Percentiles rank a stretch among this genome's conserved stretches.
phyloP scores from a whole-genome alignment of 37 sponge, comb jelly and placozoan species.

The Trichoplax adhaerens region DNA sequence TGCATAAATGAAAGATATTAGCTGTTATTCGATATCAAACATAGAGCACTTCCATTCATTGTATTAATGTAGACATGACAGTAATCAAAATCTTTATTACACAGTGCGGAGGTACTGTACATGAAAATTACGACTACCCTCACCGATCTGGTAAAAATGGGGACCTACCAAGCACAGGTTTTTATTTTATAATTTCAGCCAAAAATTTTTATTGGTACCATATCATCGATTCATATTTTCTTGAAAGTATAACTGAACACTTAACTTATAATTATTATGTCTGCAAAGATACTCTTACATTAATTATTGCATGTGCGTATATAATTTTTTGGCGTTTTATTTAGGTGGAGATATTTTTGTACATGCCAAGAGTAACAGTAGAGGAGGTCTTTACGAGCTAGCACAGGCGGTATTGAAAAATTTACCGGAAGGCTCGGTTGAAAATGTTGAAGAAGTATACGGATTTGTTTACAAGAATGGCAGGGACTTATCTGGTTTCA shows the following conservation, averaged over 20 bases:
- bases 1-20: too few species aligned
- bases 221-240: too few species aligned
- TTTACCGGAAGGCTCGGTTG: constrained; percentile 19
- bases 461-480: constrained; percentile 29
- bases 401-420: constrained; percentile 9
- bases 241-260: too few species aligned
- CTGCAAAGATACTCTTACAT: too few species aligned
- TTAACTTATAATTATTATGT: too few species aligned
- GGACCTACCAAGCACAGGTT: constrained; percentile 26
- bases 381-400: constrained; percentile 27
- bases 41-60: too few species aligned
- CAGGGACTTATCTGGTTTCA: constrained; percentile 33
- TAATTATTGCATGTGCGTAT: background rate
- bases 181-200: too few species aligned
- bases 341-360: constrained; percentile 42
- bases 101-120: background rate
- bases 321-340: background rate
- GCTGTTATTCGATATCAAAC: too few species aligned
- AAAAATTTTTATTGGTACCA: too few species aligned
- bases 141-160: constrained; percentile 25
- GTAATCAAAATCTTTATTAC: too few species aligned
- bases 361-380: constrained; percentile 37
- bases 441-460: constrained; percentile 27
- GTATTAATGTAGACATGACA: too few species aligned
- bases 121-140: constrained; percentile 21